Evolutionary conservation across 2,113 vertebrate genomes (phyloP).

Genomic region (Neolamprologus fasciatus): DNA sequence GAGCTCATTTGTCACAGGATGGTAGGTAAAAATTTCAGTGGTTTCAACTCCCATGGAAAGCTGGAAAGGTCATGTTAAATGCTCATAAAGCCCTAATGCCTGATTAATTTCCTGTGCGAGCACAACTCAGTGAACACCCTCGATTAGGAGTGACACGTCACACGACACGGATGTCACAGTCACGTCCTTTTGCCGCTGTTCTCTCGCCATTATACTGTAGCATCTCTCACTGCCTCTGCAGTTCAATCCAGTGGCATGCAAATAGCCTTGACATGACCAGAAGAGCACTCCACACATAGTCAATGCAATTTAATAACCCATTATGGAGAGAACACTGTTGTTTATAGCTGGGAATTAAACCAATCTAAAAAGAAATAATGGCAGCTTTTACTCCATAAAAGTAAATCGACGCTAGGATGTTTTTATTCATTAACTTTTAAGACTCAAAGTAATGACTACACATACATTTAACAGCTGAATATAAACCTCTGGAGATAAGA

Average conservation of each 20-base stretch:
- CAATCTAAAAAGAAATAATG: neutral
- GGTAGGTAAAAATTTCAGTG: constrained; percentile 30
- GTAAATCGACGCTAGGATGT: neutral
- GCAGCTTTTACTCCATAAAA: neutral
- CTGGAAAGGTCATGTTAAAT: constrained; percentile 22
- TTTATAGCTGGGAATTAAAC: constrained; percentile 3
- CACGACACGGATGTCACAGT: neutral
- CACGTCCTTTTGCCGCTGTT: neutral
- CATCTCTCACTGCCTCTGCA: neutral
- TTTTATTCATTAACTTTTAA: constrained; percentile 44
- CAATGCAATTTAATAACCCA: constrained; percentile 8
- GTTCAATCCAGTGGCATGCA: neutral
- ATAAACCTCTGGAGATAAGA: neutral
- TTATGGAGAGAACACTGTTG: constrained; percentile 4
- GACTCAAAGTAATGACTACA: constrained; percentile 12
- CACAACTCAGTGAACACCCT: neutral
- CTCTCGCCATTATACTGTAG: neutral
- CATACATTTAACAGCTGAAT: constrained; percentile 15
- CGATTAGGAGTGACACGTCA: constrained; percentile 1
- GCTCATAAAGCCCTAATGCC: neutral
- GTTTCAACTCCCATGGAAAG: neutral
- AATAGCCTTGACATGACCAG: neutral
- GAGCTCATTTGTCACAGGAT: constrained; percentile 54
- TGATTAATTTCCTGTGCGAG: constrained; percentile 23
- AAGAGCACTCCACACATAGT: neutral